These are phyloP conservation scores for Trachymyrmex cornetzi DNA, from an alignment of 1,140 invertebrate species.

Conservation along the genomic window DNA sequence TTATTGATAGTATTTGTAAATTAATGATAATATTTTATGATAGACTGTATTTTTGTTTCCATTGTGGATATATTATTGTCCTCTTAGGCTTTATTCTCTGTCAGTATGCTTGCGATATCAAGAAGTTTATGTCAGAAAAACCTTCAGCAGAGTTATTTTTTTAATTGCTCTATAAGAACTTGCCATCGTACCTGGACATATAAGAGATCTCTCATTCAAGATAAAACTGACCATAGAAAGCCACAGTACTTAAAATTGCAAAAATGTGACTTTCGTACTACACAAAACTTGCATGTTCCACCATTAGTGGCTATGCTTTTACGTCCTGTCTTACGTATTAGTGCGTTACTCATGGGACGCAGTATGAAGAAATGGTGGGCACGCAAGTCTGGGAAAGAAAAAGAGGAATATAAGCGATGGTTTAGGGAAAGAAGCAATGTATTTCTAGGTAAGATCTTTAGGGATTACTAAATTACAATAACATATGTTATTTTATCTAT, in stretches of 20 bases:
- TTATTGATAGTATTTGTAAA: neutral
- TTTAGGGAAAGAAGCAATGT: conserved; percentile 67
- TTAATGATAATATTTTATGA: neutral
- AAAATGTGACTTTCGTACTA: conserved; percentile 79
- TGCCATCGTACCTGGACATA: neutral
- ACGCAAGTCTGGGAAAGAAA: conserved; percentile 80
- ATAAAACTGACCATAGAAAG: neutral
- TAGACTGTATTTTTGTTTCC: neutral
- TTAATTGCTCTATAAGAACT: neutral
- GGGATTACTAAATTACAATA: neutral
- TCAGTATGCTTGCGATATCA: conserved; percentile 23
- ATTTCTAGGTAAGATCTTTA: conserved; percentile 73
- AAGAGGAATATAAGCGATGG: conserved; percentile 78
- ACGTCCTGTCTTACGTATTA: conserved; percentile 79
- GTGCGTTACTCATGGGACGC: conserved; percentile 82
- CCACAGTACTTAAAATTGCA: conserved; percentile 57
- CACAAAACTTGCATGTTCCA: conserved; percentile 73
- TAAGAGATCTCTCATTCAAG: neutral
- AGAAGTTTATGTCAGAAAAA: conserved; percentile 30
- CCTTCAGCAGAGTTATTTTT: neutral
- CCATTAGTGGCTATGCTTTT: conserved; percentile 78
- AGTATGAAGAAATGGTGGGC: conserved; percentile 86
- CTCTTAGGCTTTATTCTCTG: neutral
- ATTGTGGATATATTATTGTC: neutral
- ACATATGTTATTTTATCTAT: neutral